Conservation (phyloP, 2,888 invertebrate species). For the Heteromurus nitidus region DNA sequence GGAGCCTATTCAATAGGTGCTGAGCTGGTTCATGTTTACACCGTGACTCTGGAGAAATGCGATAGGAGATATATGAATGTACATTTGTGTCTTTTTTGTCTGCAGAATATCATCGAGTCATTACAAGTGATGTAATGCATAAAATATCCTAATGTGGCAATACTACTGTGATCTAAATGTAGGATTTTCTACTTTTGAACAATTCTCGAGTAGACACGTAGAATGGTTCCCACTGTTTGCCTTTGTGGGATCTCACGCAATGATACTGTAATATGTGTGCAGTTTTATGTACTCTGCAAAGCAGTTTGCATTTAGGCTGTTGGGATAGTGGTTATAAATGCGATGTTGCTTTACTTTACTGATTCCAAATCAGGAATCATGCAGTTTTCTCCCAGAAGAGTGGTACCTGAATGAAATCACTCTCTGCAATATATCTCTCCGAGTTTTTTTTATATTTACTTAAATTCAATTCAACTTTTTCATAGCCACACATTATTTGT, state of each 20-base stretch:
- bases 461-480: slow-evolving; percentile 13
- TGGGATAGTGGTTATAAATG: no score
- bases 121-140: not conserved
- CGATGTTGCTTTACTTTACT: not conserved
- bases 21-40: no score
- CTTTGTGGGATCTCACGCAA: not conserved
- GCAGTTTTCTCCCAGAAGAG: not conserved
- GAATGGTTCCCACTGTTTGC: slow-evolving; percentile 1
- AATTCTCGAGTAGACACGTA: not conserved
- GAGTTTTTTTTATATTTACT: not conserved
- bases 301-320: no score
- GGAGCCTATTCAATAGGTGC: no score
- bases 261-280: not conserved
- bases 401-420: not conserved
- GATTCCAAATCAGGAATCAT: not conserved
- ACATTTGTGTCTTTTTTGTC: no score
- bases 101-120: not conserved
- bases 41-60: no score
- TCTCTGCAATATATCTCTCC: not conserved
- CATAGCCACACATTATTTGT: not conserved
- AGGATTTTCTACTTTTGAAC: slow-evolving; percentile 3
- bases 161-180: not conserved
- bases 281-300: no score
- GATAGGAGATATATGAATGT: no score
- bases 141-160: not conserved